Percentiles rank a stretch among this genome's conserved stretches.
phyloP scores from a whole-genome alignment of 2,888 invertebrate species.

The Drosophila fulvimacula region DNA sequence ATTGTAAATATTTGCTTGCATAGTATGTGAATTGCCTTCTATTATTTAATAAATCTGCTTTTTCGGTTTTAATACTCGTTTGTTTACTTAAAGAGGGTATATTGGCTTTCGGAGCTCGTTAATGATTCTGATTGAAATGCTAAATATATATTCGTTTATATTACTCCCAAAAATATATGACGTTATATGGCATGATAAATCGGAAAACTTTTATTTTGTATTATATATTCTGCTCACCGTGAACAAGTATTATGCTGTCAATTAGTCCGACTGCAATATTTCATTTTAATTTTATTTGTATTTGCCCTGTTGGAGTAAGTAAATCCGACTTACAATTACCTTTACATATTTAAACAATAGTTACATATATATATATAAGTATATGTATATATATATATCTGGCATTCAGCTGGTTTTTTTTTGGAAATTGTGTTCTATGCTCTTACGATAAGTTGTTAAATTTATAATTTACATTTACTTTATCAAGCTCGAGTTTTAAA shows the following conservation, averaged over 20 bases:
- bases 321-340: slow-evolving; percentile 47
- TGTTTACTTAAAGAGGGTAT: no score
- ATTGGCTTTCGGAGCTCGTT: background rate
- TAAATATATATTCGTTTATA: background rate
- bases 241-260: background rate
- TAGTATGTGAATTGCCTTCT: slow-evolving; percentile 18
- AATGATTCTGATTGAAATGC: no score
- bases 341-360: slow-evolving; percentile 38
- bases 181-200: background rate
- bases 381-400: background rate
- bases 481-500: slow-evolving; percentile 81
- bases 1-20: slow-evolving; percentile 55
- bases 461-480: slow-evolving; percentile 77
- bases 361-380: slow-evolving; percentile 20
- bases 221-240: background rate
- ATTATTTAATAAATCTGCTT: slow-evolving; percentile 3
- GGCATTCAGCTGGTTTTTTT: slow-evolving; percentile 11
- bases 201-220: background rate
- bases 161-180: no score
- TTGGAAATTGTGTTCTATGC: slow-evolving; percentile 10
- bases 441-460: slow-evolving; percentile 32
- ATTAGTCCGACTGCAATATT: background rate
- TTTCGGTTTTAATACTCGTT: slow-evolving; percentile 1
- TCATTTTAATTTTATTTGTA: slow-evolving; percentile 5
- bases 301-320: slow-evolving; percentile 18